A percentile compares a stretch with the other conserved stretches of the same genome.
Conservation (phyloP, 2,888 invertebrate genomes). For the Andrena hattorfiana region DNA sequence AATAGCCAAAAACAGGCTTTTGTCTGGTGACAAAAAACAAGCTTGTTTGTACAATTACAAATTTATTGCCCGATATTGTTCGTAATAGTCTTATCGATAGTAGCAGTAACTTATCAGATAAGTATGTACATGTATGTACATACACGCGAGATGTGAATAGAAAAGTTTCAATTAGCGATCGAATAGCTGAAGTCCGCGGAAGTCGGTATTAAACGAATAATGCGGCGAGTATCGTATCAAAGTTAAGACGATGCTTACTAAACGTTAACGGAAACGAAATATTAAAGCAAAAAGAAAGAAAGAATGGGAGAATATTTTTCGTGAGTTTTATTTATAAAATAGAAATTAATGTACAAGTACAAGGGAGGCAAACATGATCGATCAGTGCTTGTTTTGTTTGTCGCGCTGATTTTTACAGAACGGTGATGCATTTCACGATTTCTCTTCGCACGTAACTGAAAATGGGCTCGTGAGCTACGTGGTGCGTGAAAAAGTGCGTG, state of each 20-base stretch:
- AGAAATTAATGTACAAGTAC: slow-evolving; percentile 80
- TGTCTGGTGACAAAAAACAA: slow-evolving; percentile 25
- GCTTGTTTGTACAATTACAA: slow-evolving; percentile 41
- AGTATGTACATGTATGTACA: slow-evolving; percentile 4
- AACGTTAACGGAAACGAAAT: not conserved
- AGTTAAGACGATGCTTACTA: not conserved
- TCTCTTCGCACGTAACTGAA: slow-evolving; percentile 32
- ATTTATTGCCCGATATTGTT: slow-evolving; percentile 50
- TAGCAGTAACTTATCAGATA: slow-evolving; percentile 40
- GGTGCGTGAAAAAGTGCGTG: slow-evolving; percentile 20
- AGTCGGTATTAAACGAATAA: not conserved
- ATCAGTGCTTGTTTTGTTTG: slow-evolving; percentile 28
- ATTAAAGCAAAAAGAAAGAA: slow-evolving; percentile 19
- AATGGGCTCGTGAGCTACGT: slow-evolving; percentile 33
- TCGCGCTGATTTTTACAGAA: slow-evolving; percentile 37
- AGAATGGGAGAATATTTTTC: slow-evolving; percentile 46
- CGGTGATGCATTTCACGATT: slow-evolving; percentile 27
- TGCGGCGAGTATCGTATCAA: not conserved
- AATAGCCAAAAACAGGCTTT: not conserved
- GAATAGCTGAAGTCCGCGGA: not conserved
- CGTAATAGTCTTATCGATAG: slow-evolving; percentile 44
- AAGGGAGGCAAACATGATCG: slow-evolving; percentile 66
- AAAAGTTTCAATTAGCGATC: slow-evolving; percentile 1
- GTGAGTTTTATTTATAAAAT: slow-evolving; percentile 79
- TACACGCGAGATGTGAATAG: slow-evolving; percentile 7